Conservation (phyloP, 2,888 invertebrate genomes). For the Allacma fusca region DNA sequence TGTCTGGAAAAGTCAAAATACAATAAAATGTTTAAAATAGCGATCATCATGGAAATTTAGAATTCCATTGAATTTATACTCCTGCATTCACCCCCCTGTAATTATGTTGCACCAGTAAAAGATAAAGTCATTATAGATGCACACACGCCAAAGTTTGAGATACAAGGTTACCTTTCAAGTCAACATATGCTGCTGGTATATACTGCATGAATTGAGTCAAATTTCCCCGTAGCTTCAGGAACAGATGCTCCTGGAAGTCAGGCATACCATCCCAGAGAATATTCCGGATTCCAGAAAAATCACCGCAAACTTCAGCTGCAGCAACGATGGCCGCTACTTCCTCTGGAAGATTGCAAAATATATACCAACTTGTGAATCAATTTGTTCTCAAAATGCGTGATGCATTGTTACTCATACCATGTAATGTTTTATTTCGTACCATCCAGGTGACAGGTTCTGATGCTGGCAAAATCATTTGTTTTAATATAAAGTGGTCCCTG, state of each 20-base stretch:
- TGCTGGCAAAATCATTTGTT: slow-evolving; percentile 55
- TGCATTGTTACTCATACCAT: no score
- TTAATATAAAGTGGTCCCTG: slow-evolving; percentile 48
- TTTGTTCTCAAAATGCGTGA: no score
- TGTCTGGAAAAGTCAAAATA: slow-evolving; percentile 45
- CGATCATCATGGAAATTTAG: not conserved
- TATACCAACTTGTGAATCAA: no score
- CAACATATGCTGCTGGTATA: slow-evolving; percentile 50
- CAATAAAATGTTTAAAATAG: not conserved
- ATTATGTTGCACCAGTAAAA: no score
- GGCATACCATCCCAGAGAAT: slow-evolving; percentile 54
- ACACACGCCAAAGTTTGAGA: no score
- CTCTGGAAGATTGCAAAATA: slow-evolving; percentile 40
- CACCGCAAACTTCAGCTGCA: slow-evolving; percentile 53
- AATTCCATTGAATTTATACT: not conserved
- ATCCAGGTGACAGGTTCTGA: slow-evolving; percentile 56
- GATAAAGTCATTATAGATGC: no score
- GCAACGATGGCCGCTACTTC: slow-evolving; percentile 51
- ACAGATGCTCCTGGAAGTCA: slow-evolving; percentile 50
- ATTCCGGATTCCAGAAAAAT: slow-evolving; percentile 49
- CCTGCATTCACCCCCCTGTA: no score
- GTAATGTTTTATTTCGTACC: no score
- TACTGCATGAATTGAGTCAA: slow-evolving; percentile 58
- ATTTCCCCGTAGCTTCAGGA: slow-evolving; percentile 54
- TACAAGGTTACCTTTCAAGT: slow-evolving; percentile 48